Percentiles rank a stretch among this genome's conserved stretches.
These are phyloP conservation scores for Tetramorium simillimum DNA, from an alignment of 1,140 invertebrate genomes.

Conservation along the genomic window DNA sequence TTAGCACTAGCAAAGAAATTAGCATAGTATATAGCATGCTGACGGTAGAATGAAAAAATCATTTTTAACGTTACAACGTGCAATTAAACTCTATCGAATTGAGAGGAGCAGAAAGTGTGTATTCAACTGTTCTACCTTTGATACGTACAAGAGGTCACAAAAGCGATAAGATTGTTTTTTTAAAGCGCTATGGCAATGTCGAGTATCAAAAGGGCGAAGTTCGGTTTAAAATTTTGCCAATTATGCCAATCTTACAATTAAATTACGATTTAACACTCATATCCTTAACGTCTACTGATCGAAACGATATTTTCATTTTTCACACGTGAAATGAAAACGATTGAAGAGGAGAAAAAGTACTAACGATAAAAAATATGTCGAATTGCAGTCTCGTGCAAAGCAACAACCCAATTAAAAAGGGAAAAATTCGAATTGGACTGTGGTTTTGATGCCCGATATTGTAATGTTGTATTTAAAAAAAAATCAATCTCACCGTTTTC, in stretches of 20 bases:
- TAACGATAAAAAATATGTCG: not conserved
- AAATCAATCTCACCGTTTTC: constrained; percentile 4
- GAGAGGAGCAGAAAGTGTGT: constrained; percentile 7
- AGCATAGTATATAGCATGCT: not conserved
- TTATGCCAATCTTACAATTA: not conserved
- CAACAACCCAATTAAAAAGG: not conserved
- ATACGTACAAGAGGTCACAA: not conserved
- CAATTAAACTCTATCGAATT: constrained; percentile 1
- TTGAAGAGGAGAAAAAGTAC: not conserved
- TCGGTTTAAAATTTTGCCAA: not conserved
- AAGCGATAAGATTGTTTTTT: constrained; percentile 9
- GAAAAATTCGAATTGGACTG: not conserved
- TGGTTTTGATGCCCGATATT: not conserved
- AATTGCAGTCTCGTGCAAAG: not conserved
- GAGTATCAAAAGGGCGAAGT: not conserved
- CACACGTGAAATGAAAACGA: not conserved
- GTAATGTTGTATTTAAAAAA: not conserved
- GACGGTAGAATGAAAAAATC: not conserved
- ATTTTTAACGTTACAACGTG: constrained; percentile 10
- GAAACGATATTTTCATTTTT: not conserved
- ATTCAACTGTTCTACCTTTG: constrained; percentile 4
- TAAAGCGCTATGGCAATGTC: not conserved
- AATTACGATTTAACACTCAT: too few species aligned
- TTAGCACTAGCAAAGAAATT: not conserved
- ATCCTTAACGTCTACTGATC: not conserved